These are phyloP conservation scores for Coturnix japonica DNA, from an alignment of 2,113 vertebrate genomes.

Conservation along the genomic window DNA sequence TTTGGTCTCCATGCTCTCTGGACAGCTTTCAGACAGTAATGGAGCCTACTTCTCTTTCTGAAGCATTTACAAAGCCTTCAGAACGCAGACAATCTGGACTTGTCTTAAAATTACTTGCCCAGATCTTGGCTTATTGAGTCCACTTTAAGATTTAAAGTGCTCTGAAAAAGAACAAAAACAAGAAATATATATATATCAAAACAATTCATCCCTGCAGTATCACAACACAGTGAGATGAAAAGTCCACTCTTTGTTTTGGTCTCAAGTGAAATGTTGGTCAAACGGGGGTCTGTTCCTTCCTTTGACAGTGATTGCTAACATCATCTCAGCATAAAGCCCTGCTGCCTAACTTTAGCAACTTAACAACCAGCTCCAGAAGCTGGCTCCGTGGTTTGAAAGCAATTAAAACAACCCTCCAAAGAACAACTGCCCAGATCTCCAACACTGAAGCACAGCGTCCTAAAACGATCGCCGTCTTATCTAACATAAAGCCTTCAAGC, in stretches of 20 bases:
- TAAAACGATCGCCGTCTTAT: neutral
- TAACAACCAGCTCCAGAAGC: neutral
- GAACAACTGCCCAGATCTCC: neutral
- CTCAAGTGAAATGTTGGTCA: neutral
- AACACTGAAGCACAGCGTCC: neutral
- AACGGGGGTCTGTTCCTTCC: too few species aligned
- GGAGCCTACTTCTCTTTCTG: neutral
- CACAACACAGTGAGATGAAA: neutral
- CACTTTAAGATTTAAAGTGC: neutral
- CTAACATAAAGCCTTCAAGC: neutral
- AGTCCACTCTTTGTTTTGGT: neutral
- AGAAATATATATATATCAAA: too few species aligned
- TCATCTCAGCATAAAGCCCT: neutral
- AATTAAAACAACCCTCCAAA: neutral
- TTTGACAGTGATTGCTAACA: neutral
- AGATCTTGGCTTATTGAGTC: neutral
- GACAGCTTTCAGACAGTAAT: neutral
- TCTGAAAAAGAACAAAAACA: slow-evolving; percentile 42
- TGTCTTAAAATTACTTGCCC: neutral
- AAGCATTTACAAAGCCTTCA: neutral
- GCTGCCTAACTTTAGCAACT: neutral
- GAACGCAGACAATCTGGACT: neutral
- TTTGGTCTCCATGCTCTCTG: neutral
- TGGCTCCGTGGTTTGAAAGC: neutral
- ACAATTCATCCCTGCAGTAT: slow-evolving; percentile 38